Evolutionary conservation across 2,888 invertebrate species (phyloP).

Genomic region (Gastrophysa polygoni): DNA sequence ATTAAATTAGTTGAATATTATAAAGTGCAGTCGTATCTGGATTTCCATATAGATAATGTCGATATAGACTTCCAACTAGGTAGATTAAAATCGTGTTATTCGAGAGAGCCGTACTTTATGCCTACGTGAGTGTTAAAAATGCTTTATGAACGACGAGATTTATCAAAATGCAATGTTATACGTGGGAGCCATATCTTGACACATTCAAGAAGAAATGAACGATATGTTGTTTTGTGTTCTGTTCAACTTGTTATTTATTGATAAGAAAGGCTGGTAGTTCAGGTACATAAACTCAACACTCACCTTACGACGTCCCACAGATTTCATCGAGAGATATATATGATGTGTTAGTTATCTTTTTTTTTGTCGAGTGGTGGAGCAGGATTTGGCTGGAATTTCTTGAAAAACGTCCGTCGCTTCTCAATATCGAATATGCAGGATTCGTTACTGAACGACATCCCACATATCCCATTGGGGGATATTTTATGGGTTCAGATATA

Average conservation of each 20-base stretch:
- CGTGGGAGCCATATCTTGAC: conserved; percentile 16
- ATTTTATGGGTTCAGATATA: too few relatives aligned
- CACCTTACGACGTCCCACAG: background rate
- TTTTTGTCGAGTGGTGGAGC: background rate
- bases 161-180: conserved; percentile 10
- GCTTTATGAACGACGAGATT: conserved; percentile 18
- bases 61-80: conserved; percentile 23
- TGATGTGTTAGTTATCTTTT: background rate
- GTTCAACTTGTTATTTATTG: background rate
- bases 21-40: conserved; percentile 1
- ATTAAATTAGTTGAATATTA: conserved; percentile 20
- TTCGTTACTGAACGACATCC: too few relatives aligned
- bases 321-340: background rate
- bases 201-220: conserved; percentile 12
- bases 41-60: conserved; percentile 23
- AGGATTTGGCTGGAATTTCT: background rate
- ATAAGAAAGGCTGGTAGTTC: conserved; percentile 5
- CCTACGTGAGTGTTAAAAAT: conserved; percentile 25
- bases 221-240: conserved; percentile 14
- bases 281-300: conserved; percentile 4
- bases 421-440: too few relatives aligned
- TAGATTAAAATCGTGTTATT: conserved; percentile 24
- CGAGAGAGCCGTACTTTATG: conserved; percentile 14
- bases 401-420: too few relatives aligned
- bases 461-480: too few relatives aligned